Evolutionary conservation across 2,113 vertebrate species (phyloP).

Genomic region (Protobothrops flavoviridis): DNA sequence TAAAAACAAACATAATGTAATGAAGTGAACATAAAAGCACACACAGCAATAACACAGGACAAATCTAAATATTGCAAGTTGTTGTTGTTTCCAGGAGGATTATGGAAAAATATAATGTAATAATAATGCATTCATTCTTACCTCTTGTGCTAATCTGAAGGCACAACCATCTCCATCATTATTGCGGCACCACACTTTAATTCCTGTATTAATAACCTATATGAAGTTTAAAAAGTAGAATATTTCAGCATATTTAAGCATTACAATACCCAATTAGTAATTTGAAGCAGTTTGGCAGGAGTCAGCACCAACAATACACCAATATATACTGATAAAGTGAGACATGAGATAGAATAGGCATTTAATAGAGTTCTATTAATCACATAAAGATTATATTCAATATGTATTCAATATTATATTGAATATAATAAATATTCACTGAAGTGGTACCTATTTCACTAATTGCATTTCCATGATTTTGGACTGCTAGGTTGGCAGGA

Average conservation of each 20-base stretch:
- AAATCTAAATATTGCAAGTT: background rate
- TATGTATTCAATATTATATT: background rate
- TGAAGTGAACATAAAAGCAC: background rate
- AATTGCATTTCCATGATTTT: background rate
- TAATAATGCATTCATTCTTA: conserved; percentile 58
- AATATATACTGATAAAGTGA: background rate
- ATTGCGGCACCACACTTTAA: conserved; percentile 96
- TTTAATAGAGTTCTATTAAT: background rate
- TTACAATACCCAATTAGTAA: background rate
- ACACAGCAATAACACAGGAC: background rate
- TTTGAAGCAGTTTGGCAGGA: background rate
- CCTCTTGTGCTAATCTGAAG: conserved; percentile 96
- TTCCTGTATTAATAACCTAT: conserved; percentile 95
- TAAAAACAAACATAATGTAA: background rate
- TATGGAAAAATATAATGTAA: background rate
- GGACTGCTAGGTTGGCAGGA: background rate
- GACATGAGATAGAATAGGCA: background rate
- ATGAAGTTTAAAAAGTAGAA: conserved; percentile 12
- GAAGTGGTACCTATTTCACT: too few relatives aligned
- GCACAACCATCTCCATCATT: conserved; percentile 92
- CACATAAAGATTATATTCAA: background rate
- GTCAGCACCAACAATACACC: background rate
- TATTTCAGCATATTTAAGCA: background rate
- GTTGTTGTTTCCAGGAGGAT: background rate
- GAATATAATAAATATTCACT: background rate